Conservation (phyloP, 2,797 vertebrate genomes). For the Semaprochilodus insignis region DNA sequence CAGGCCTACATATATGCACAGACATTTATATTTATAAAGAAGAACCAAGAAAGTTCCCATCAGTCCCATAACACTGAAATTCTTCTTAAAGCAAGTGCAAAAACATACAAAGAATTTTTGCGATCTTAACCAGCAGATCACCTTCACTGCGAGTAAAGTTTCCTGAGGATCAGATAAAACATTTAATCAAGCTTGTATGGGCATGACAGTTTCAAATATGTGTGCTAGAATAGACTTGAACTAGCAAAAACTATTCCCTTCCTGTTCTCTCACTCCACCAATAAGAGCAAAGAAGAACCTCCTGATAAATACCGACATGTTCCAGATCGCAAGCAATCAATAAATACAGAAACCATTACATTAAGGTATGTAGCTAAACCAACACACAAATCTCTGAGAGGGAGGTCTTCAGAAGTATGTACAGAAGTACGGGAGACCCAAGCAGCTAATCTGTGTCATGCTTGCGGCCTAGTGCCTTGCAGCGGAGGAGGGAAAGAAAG, state of each 20-base stretch:
- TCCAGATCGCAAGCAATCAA: background rate
- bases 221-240: slow-evolving; percentile 50
- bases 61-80: background rate
- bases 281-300: slow-evolving; percentile 30
- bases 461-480: slow-evolving; percentile 47
- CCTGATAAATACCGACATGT: background rate
- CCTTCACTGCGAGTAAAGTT: background rate
- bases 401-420: slow-evolving; percentile 40
- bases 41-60: too few relatives aligned
- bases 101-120: background rate
- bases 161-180: slow-evolving; percentile 29
- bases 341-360: background rate
- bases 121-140: background rate
- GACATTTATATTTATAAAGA: too few relatives aligned
- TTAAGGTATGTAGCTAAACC: background rate
- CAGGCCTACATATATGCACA: too few relatives aligned
- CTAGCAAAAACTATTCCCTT: slow-evolving; percentile 1
- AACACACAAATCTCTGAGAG: background rate
- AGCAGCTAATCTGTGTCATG: slow-evolving; percentile 65
- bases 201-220: slow-evolving; percentile 42
- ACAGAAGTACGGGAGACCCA: slow-evolving; percentile 24
- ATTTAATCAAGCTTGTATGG: slow-evolving; percentile 43
- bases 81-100: background rate
- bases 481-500: slow-evolving; percentile 29
- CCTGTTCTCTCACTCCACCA: slow-evolving; percentile 8